Evolutionary conservation across 64 coral and sea anemone species (phyloP), one percentile per base, ranked within the genome.

Genomic region (Acropora yongei): DNA sequence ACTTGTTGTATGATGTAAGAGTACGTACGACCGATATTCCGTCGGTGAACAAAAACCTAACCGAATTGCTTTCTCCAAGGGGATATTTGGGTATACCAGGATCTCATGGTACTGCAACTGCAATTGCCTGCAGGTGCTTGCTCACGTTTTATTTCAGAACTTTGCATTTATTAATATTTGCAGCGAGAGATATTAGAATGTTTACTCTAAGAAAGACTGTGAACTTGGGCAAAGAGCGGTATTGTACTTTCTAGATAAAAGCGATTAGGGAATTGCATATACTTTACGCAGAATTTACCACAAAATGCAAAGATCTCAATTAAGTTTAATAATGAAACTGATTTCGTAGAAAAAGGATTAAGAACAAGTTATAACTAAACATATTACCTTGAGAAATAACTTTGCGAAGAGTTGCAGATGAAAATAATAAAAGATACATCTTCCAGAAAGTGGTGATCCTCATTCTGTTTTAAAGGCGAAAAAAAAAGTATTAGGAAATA

Each of bases 341-440:
- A 7, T 55, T 7, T 55, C 51, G 5, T 55, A 55, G 51, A 55
- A 55, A 55, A 39, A 71, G 30, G 30, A 30, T 30, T 30, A 14
- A 13, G 6, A 39, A 71, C 13, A 20, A 30, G 30, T 30, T 30
- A 30, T 30, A 30, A 30, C 3, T 71, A 19, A 71, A 12, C 61
- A 42, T 14, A 48, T 71, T 85, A 85, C 82, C 82, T 85, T 71
- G 61, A 1, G 82, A 71, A 9, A 8, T 8, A 71, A 71, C 82
- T 1, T 85, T n/a, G n/a, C 5, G 44, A 41, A 58, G n/a, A 12
- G 16, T 3, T 16, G 44, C 46, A 17, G 49, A 71, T 43, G 71
- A 48, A 85, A 49, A 20, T n/a, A 47, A 1, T 0, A 85, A 4
- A 1, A 85, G 5, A 19, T 30, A 48, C 9, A 20, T 48, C 14